Evolutionary conservation across 2,113 vertebrate species (phyloP).

Genomic region (western clawed frog (Xenopus tropicalis)): DNA sequence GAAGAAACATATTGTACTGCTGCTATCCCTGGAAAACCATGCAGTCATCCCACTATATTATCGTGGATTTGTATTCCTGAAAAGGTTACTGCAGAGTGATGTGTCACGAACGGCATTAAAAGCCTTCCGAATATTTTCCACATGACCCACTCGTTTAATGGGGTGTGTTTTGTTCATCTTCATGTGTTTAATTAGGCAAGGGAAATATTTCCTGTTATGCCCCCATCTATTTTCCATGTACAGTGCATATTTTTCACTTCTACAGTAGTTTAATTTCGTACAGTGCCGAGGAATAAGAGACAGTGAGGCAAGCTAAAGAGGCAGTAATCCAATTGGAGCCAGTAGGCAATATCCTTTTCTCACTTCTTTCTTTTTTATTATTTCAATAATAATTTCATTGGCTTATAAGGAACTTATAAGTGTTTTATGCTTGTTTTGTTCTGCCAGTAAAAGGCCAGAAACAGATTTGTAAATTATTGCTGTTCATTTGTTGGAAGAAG

Average conservation of each 20-base stretch:
- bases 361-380: conserved; percentile 36
- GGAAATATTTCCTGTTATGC: conserved; percentile 13
- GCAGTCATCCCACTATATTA: too few species aligned
- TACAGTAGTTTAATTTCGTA: conserved; percentile 12
- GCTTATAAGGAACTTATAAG: conserved; percentile 41
- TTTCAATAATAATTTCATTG: conserved; percentile 45
- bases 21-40: too few species aligned
- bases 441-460: conserved; percentile 44
- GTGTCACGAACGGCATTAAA: too few species aligned
- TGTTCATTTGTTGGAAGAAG: conserved; percentile 42
- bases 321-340: conserved; percentile 34
- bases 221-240: conserved; percentile 11
- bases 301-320: conserved; percentile 23
- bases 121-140: background rate
- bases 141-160: background rate
- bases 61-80: too few species aligned
- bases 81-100: too few species aligned
- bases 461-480: conserved; percentile 44
- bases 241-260: conserved; percentile 3
- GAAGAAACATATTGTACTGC: too few species aligned
- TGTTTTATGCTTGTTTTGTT: conserved; percentile 46
- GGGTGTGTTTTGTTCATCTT: conserved; percentile 1
- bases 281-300: conserved; percentile 3
- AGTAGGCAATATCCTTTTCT: conserved; percentile 34
- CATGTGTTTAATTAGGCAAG: conserved; percentile 28